phyloP scores from a whole-genome alignment of 2,888 invertebrate species.

The Dexiosoma caninum region DNA sequence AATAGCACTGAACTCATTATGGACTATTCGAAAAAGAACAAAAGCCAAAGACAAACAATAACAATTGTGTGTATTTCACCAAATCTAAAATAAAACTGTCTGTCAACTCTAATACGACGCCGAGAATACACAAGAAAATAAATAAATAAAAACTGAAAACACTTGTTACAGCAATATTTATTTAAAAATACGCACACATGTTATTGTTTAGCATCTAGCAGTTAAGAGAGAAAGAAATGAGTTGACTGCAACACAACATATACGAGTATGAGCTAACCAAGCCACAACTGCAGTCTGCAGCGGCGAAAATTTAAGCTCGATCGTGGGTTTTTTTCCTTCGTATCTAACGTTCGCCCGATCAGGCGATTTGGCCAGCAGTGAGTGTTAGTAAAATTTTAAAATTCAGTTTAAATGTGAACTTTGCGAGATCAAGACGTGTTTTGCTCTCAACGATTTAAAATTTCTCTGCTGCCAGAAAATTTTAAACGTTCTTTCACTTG shows the following conservation, averaged over 20 bases:
- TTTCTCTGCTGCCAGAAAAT: background rate
- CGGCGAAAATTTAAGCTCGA: slow-evolving; percentile 38
- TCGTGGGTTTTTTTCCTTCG: background rate
- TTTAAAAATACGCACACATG: background rate
- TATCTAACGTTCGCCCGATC: background rate
- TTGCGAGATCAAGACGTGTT: slow-evolving; percentile 75
- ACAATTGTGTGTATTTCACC: no score
- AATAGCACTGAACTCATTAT: no score
- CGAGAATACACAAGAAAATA: no score
- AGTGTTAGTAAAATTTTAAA: slow-evolving; percentile 70
- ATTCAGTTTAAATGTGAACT: slow-evolving; percentile 77
- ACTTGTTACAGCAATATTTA: background rate
- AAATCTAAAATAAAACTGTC: no score
- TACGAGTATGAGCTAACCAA: no score
- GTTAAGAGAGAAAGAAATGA: slow-evolving; percentile 18
- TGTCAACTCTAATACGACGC: no score
- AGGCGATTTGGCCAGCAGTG: slow-evolving; percentile 71
- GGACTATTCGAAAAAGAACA: no score
- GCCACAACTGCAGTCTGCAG: no score
- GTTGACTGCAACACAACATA: slow-evolving; percentile 33
- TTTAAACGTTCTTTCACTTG: background rate
- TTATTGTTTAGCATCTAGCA: background rate
- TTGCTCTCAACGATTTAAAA: slow-evolving; percentile 25
- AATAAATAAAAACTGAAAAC: no score
- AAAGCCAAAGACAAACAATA: no score